Base-by-base conservation (phyloP, 2,797 vertebrate species). In the Brotogeris chrysoptera region DNA sequence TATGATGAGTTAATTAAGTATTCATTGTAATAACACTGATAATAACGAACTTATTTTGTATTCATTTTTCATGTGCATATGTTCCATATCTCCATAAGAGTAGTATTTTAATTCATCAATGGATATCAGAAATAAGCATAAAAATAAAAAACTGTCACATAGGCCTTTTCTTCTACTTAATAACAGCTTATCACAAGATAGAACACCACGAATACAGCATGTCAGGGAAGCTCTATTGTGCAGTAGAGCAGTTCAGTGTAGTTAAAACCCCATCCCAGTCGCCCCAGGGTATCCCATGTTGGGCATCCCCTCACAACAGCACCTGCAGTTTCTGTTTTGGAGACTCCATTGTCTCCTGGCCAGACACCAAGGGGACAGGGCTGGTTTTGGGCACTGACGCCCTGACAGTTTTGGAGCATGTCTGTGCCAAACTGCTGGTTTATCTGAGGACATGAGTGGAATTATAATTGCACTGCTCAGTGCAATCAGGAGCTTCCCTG, bases 11-110 rank as follows among this genome's bases (percentile, higher is more conserved):
- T 94, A 64, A 93, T 94, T 95, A 93, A 80, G 49, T 64, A 92
- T 91, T 93, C 90, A 68, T 80, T 91, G 73, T 93, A 94, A 93
- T 79, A 94, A 69, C 89, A 36, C 79, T 36, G 91, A 87, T 93
- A 93, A 89, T 91, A 95, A 83, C 3, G 18, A 93, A 80, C 52
- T 59, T 53, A 57, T 6, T 88, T 59, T 41, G 57, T 70, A 57
- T 76, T 95, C 76, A 0, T 59, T 89, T 84, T 74, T 71, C 91
- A 63, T 36, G 53, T 7, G 43, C 86, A 24, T 59, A 17, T 38
- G 63, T 73, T 50, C 68, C 55, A 0, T 27, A 16, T 71, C 90
- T 90, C 87, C 24, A 0, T 73, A 41, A 6, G 15, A 82, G 68
- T 11, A 28, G 60, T 55, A 61, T 80, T 91, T 90, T 32, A 74